Evolutionary conservation across 2,797 vertebrate genomes (phyloP).

Genomic region (Pangasius djambal): DNA sequence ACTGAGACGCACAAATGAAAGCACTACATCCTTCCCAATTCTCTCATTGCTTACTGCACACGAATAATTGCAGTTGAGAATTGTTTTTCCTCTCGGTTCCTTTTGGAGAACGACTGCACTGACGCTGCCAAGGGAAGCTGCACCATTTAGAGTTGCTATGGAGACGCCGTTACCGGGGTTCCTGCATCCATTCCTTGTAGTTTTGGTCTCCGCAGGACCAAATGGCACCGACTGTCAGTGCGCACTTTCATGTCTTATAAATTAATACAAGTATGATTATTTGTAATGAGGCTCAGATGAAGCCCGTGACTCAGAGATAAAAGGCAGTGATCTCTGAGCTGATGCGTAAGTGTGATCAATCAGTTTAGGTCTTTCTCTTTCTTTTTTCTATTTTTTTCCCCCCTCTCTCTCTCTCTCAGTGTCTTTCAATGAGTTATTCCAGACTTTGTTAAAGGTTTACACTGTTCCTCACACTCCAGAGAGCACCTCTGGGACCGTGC

Average conservation of each 20-base stretch:
- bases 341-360: constrained; percentile 1
- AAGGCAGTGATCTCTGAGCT: background rate
- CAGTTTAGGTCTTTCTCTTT: background rate
- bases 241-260: background rate
- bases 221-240: background rate
- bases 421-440: background rate
- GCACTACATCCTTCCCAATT: constrained; percentile 20
- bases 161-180: constrained; percentile 49
- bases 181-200: constrained; percentile 27
- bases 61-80: constrained; percentile 35
- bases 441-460: background rate
- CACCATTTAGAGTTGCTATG: constrained; percentile 57
- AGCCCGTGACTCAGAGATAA: background rate
- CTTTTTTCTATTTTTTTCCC: background rate
- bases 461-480: background rate
- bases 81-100: constrained; percentile 26
- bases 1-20: constrained; percentile 1
- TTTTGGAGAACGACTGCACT: constrained; percentile 29
- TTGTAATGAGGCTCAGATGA: background rate
- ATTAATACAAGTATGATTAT: background rate
- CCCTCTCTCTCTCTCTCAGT: no score
- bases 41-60: constrained; percentile 27
- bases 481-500: background rate
- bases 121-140: constrained; percentile 36
- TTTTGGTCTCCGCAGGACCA: constrained; percentile 35